A percentile compares a stretch with the other conserved stretches of the same genome.
Evolutionary conservation across 2,888 invertebrate species (phyloP).

Genomic region (Protodeltote pygarga): DNA sequence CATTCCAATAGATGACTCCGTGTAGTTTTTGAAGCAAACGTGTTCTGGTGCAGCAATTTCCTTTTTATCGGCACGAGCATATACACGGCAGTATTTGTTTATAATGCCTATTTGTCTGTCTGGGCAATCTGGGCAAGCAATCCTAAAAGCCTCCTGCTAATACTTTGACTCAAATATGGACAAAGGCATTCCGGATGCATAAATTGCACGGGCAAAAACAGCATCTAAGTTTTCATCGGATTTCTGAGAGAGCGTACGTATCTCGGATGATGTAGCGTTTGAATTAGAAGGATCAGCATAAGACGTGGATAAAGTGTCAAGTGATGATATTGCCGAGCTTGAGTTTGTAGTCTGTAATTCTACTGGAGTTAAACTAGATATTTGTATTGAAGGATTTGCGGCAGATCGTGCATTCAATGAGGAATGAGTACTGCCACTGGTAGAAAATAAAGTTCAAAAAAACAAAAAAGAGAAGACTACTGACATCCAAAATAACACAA

Average conservation of each 20-base stretch:
- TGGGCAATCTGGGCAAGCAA: constrained; percentile 10
- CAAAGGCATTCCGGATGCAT: constrained; percentile 1
- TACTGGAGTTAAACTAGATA: neutral
- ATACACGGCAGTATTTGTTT: neutral
- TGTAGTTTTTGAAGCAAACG: constrained; percentile 10
- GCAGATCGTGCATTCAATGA: constrained; percentile 1
- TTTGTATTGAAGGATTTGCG: constrained; percentile 1
- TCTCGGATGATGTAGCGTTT: constrained; percentile 1
- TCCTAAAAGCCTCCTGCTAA: constrained; percentile 1
- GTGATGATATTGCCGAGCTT: constrained; percentile 1
- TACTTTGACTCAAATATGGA: constrained; percentile 1
- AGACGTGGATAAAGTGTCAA: neutral
- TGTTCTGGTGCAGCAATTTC: neutral
- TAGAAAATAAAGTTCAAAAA: constrained; percentile 9
- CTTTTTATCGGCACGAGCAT: neutral
- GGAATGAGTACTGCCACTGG: neutral
- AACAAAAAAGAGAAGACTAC: constrained; percentile 23
- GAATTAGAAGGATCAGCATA: neutral
- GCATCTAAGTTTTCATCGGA: neutral
- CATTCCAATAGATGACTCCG: constrained; percentile 2
- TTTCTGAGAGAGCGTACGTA: neutral
- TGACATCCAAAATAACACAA: constrained; percentile 24
- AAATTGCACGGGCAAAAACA: constrained; percentile 1
- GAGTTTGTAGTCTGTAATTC: constrained; percentile 1
- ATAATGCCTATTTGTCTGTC: constrained; percentile 9